These are phyloP conservation scores for Stenopsyche tienmushanensis DNA, from an alignment of 1,140 invertebrate genomes.

Conservation along the genomic window DNA sequence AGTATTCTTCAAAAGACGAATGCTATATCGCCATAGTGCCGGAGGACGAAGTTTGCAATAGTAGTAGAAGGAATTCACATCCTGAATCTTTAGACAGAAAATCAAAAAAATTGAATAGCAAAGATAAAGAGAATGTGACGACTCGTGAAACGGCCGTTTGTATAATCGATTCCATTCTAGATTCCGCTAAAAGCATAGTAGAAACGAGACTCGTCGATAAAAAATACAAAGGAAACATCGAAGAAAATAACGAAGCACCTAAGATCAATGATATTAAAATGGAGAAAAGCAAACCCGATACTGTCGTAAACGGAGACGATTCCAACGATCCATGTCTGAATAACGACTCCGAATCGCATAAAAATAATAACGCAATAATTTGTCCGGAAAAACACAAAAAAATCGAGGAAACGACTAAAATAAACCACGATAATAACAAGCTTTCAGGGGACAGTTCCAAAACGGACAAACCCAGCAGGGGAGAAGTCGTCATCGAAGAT, in stretches of 20 bases:
- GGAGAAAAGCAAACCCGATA: not conserved
- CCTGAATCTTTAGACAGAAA: slow-evolving; percentile 17
- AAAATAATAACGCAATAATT: too few species aligned
- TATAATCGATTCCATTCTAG: slow-evolving; percentile 37
- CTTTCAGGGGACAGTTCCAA: too few species aligned
- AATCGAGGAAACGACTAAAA: too few species aligned
- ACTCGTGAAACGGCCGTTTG: slow-evolving; percentile 35
- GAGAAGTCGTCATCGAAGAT: too few species aligned
- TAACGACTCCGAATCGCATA: too few species aligned
- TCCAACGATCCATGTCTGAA: too few species aligned
- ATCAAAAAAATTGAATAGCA: slow-evolving; percentile 9
- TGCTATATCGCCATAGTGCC: slow-evolving; percentile 36
- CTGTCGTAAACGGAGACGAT: not conserved
- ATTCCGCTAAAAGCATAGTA: slow-evolving; percentile 41
- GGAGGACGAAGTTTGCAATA: slow-evolving; percentile 20
- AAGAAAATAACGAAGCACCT: slow-evolving; percentile 4
- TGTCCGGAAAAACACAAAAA: too few species aligned
- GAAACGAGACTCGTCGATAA: slow-evolving; percentile 27
- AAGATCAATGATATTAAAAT: not conserved
- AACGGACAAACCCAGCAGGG: too few species aligned
- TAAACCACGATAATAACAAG: too few species aligned
- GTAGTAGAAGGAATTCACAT: not conserved
- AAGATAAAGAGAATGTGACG: slow-evolving; percentile 25
- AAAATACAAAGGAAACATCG: slow-evolving; percentile 29
- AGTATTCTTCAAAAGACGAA: slow-evolving; percentile 38